phyloP scores from a whole-genome alignment of 2,888 invertebrate genomes.

The Beris chalybata region DNA sequence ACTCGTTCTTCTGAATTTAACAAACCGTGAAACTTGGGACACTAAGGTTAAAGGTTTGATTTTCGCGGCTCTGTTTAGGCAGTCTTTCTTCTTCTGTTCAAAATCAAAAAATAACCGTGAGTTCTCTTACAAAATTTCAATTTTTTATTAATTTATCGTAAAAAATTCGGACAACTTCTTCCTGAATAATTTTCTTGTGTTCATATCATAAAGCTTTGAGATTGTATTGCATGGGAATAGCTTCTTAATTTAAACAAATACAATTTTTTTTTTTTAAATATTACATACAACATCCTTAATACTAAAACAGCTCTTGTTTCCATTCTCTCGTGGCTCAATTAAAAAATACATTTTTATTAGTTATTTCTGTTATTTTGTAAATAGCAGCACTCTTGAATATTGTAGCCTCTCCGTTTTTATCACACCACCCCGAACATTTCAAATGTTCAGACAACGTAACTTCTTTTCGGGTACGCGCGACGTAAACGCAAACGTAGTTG shows the following conservation, averaged over 20 bases:
- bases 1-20: too few species aligned
- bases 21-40: too few species aligned
- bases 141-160: conserved; percentile 22
- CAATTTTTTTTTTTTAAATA: conserved; percentile 3
- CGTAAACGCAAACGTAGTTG: conserved; percentile 68
- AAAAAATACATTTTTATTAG: neutral
- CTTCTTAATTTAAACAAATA: conserved; percentile 13
- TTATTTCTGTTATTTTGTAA: neutral
- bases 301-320: conserved; percentile 10
- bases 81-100: too few species aligned
- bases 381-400: conserved; percentile 4
- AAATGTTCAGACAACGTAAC: conserved; percentile 78
- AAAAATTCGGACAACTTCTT: conserved; percentile 23
- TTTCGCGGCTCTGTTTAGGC: too few species aligned
- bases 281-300: conserved; percentile 10
- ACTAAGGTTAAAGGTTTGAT: too few species aligned
- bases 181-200: conserved; percentile 14
- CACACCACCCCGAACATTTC: conserved; percentile 44
- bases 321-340: neutral
- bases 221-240: conserved; percentile 3
- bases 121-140: neutral
- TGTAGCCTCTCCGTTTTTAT: conserved; percentile 1
- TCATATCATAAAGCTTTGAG: conserved; percentile 26
- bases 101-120: too few species aligned
- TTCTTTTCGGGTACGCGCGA: conserved; percentile 73